These are phyloP conservation scores for Drosophila albomicans DNA, from an alignment of 1,140 invertebrate species.

Conservation along the genomic window DNA sequence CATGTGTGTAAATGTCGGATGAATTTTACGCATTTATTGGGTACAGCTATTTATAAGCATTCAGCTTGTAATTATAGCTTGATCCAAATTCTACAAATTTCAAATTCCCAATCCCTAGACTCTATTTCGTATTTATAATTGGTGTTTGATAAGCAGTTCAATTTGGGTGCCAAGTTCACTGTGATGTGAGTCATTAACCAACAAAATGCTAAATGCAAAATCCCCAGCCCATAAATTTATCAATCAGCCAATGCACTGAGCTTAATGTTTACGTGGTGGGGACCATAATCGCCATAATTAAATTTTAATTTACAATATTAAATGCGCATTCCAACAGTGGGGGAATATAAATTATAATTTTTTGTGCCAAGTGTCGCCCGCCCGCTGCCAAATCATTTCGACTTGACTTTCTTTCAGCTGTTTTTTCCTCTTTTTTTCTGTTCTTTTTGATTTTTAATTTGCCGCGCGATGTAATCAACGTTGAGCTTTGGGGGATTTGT, in stretches of 20 bases:
- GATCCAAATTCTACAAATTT: neutral
- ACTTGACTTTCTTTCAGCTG: neutral
- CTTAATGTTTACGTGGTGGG: neutral
- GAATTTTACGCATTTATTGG: constrained; percentile 6
- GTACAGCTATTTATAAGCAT: neutral
- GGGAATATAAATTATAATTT: constrained; percentile 66
- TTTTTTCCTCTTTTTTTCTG: neutral
- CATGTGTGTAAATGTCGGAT: constrained; percentile 36
- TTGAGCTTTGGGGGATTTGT: constrained; percentile 56
- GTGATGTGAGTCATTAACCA: constrained; percentile 20
- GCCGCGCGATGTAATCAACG: constrained; percentile 60
- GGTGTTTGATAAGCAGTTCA: neutral
- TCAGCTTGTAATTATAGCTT: neutral
- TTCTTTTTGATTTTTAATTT: constrained; percentile 3
- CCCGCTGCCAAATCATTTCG: constrained; percentile 1
- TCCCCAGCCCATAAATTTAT: constrained; percentile 50
- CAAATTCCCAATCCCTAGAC: neutral
- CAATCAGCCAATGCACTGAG: constrained; percentile 22
- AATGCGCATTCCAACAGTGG: constrained; percentile 16
- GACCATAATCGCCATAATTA: constrained; percentile 50
- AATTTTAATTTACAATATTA: constrained; percentile 62
- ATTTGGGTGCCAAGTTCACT: neutral
- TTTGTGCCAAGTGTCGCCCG: constrained; percentile 52
- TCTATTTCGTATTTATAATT: constrained; percentile 1
- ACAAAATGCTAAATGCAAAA: neutral